Base-by-base conservation (phyloP, 2,888 invertebrate species). In the Cephus pygmeus region DNA sequence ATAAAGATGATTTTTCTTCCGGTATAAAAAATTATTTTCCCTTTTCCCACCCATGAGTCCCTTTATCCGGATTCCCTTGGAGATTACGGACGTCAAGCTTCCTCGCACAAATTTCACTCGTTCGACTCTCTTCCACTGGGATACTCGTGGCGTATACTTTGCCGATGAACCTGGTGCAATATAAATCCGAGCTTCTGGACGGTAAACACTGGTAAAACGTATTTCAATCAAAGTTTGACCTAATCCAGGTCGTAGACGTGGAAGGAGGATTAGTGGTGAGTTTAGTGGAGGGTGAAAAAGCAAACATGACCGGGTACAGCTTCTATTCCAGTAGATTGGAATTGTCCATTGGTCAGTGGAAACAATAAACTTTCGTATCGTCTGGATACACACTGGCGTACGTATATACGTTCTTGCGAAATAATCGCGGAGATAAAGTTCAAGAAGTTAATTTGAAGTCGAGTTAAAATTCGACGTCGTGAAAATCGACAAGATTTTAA, bases 181-280 rank as follows among this genome's bases (percentile, higher is more conserved):
- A 85, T 85, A 86, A 83, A 83, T 84, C 86, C 84, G 85, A 81
- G 83, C 83, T 83, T 78, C 76, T 69, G 77, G 80, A 84, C 84
- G 83, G 86, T 86, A 87, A 89, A 88, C 88, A 88, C 83, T 83
- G 84, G 86, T 84, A 85, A 88, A 88, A 88, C 87, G 87, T 88
- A 88, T 89, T 89, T 89, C 89, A 89, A 89, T 89, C 89, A 88
- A 89, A 88, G 86, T 88, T 89, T 82, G 82, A 79, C 85, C 85
- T 86, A 86, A 86, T 85, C 87, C 83, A 80, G 79, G 83, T 76
- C 79, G 81, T 56, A 76, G 79, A 34, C 33, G 69, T 30, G 12
- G 77, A 78, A 81, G 78, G 79, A 79, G 83, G 81, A 86, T 85
- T 69, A 69, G 69, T 69, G 69, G 69, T 30, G 12, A 69, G 69